phyloP scores from a whole-genome alignment of 2,797 vertebrate genomes.

The Ciconia nigra region DNA sequence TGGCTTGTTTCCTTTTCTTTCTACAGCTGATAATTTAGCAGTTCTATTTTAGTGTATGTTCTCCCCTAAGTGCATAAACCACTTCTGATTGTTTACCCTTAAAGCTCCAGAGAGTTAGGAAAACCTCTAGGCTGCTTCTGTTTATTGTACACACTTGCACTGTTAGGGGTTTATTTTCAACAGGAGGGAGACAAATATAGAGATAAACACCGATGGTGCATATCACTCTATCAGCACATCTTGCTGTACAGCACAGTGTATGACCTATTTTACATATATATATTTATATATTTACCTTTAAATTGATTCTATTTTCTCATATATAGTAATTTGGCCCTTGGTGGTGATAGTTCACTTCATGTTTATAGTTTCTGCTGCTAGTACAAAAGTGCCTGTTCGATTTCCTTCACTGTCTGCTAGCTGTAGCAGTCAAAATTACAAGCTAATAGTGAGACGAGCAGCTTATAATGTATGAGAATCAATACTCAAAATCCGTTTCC shows the following conservation, averaged over 20 bases:
- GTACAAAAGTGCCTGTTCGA: conserved; percentile 28
- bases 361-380: conserved; percentile 38
- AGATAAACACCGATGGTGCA: conserved; percentile 23
- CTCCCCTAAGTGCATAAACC: conserved; percentile 22
- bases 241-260: neutral
- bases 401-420: conserved; percentile 50
- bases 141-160: conserved; percentile 36
- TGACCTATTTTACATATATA: neutral
- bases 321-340: conserved; percentile 35
- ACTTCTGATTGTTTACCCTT: conserved; percentile 54
- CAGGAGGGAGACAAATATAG: neutral
- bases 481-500: conserved; percentile 55
- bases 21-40: conserved; percentile 23
- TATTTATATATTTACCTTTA: conserved; percentile 33
- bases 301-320: conserved; percentile 22
- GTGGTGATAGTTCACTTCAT: neutral
- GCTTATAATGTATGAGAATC: conserved; percentile 65
- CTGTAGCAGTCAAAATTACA: conserved; percentile 52
- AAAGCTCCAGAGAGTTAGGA: conserved; percentile 15
- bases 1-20: conserved; percentile 38
- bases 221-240: neutral
- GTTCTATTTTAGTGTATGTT: conserved; percentile 31
- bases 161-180: conserved; percentile 39
- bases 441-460: conserved; percentile 46
- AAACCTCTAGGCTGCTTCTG: conserved; percentile 35